Conservation (phyloP, 35 echinoderm and acorn worm species). For the Stichopus chloronotus region DNA sequence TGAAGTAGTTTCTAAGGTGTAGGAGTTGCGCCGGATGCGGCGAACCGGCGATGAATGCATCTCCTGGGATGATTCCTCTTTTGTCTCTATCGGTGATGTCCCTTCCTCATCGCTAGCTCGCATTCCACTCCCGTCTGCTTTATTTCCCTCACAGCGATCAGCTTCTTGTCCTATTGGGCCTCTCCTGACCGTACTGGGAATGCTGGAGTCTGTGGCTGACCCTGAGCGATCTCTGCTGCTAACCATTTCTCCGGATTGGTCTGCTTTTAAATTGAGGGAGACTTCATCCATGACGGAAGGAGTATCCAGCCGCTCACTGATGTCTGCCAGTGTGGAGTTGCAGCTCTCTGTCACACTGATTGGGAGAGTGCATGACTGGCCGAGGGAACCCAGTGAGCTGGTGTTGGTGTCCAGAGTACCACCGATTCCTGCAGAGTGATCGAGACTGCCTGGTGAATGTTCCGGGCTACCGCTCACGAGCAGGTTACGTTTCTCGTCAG, state of each 20-base stretch:
- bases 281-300: conserved; percentile 37
- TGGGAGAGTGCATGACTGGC: conserved; percentile 86
- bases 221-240: neutral
- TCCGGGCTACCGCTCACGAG: neutral
- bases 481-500: neutral
- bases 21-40: conserved; percentile 74
- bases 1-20: conserved; percentile 89
- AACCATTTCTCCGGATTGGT: neutral
- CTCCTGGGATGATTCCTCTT: conserved; percentile 7
- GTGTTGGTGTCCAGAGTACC: conserved; percentile 46
- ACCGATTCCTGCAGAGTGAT: neutral
- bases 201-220: neutral
- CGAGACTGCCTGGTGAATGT: neutral
- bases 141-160: neutral
- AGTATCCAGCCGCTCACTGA: conserved; percentile 72
- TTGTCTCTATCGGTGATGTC: neutral
- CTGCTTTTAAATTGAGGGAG: neutral
- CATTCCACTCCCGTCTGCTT: neutral
- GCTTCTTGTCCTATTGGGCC: conserved; percentile 86
- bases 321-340: conserved; percentile 83
- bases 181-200: conserved; percentile 52
- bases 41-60: conserved; percentile 55
- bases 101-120: neutral
- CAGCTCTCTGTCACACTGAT: conserved; percentile 72
- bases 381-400: conserved; percentile 60